Conservation (phyloP, 2,797 vertebrate species). For the Harpagifer antarcticus region DNA sequence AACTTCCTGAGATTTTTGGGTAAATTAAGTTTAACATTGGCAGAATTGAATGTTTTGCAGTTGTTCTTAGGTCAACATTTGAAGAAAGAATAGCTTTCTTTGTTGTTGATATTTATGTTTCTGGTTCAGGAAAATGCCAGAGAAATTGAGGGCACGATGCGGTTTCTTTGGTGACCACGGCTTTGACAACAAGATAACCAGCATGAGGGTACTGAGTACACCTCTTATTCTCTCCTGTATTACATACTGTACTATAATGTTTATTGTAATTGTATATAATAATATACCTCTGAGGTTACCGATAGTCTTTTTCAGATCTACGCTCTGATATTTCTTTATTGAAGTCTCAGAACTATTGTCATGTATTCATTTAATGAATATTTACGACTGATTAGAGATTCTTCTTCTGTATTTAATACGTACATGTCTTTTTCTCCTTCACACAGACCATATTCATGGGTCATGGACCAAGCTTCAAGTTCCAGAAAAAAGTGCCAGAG, state of each 20-base stretch:
- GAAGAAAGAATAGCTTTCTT: not conserved
- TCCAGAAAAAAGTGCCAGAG: constrained; percentile 91
- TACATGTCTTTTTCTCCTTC: not conserved
- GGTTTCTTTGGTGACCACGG: constrained; percentile 96
- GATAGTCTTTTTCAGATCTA: too few relatives aligned
- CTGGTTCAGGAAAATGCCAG: constrained; percentile 88
- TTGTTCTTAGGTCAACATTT: too few relatives aligned
- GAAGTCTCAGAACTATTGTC: not conserved
- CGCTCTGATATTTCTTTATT: too few relatives aligned
- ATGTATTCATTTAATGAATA: not conserved
- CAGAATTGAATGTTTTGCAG: too few relatives aligned
- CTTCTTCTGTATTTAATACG: not conserved
- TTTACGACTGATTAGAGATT: not conserved
- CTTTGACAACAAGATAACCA: constrained; percentile 97
- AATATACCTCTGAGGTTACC: not conserved
- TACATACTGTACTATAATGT: not conserved
- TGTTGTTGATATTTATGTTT: not conserved
- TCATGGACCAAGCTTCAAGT: constrained; percentile 95
- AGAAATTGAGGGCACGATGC: constrained; percentile 85
- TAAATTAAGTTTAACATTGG: too few relatives aligned
- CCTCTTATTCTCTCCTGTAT: not conserved
- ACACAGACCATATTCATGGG: constrained; percentile 95
- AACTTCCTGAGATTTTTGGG: too few relatives aligned
- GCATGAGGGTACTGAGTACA: constrained; percentile 91
- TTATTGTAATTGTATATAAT: not conserved